phyloP scores from a whole-genome alignment of 1,140 invertebrate genomes.

The Melitaea cinxia region DNA sequence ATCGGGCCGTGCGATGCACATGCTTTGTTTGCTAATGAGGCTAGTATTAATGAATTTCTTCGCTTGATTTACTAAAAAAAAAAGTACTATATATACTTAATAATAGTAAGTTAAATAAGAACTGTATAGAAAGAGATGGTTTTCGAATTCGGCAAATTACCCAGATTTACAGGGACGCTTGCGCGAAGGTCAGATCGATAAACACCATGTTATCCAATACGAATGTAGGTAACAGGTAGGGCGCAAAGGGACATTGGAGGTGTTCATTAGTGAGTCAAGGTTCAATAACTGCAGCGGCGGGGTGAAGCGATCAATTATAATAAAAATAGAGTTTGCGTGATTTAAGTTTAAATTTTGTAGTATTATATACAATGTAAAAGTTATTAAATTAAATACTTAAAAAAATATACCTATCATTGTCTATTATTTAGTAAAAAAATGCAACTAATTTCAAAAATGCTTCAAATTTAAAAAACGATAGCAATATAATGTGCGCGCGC shows the following conservation, averaged over 20 bases:
- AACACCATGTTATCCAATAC: slow-evolving; percentile 45
- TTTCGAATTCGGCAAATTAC: neutral
- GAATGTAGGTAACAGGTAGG: slow-evolving; percentile 42
- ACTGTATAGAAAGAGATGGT: neutral
- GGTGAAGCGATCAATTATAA: slow-evolving; percentile 10
- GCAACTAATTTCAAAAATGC: too few relatives aligned
- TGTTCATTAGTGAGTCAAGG: slow-evolving; percentile 26
- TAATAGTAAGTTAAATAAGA: neutral
- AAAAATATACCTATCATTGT: too few relatives aligned
- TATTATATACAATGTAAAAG: too few relatives aligned
- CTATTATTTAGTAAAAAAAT: too few relatives aligned
- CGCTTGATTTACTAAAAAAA: neutral
- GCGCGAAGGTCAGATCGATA: slow-evolving; percentile 67
- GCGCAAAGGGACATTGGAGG: slow-evolving; percentile 21
- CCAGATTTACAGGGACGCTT: slow-evolving; percentile 53
- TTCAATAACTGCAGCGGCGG: slow-evolving; percentile 16
- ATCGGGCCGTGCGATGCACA: slow-evolving; percentile 18
- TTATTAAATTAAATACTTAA: too few relatives aligned
- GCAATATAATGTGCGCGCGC: too few relatives aligned
- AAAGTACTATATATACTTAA: neutral
- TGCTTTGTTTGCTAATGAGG: slow-evolving; percentile 26
- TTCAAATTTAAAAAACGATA: too few relatives aligned
- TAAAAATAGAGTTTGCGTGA: neutral
- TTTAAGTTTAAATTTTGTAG: too few relatives aligned
- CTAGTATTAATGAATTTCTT: neutral